phyloP scores from a whole-genome alignment of 23 tunicate genomes.

The Styela plicata region DNA sequence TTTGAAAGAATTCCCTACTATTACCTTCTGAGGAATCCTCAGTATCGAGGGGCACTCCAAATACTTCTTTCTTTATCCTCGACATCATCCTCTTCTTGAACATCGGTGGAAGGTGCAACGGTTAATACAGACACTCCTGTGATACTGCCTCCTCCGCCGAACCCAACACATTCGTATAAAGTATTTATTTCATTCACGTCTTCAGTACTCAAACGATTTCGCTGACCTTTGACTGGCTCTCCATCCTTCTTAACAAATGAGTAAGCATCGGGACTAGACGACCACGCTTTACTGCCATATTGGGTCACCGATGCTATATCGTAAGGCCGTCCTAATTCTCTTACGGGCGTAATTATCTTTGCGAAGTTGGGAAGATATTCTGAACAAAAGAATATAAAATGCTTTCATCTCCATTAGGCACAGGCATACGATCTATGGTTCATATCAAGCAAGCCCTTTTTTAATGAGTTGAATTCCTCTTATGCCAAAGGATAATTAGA shows the following conservation, averaged over 20 bases:
- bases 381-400: neutral
- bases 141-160: neutral
- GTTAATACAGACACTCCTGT: neutral
- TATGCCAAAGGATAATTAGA: too few relatives aligned
- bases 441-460: too few relatives aligned
- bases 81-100: neutral
- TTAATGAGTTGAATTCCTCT: too few relatives aligned
- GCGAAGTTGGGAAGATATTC: neutral
- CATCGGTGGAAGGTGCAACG: neutral
- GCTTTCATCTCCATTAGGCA: too few relatives aligned
- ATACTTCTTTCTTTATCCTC: neutral
- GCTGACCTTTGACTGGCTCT: neutral
- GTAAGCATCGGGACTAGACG: neutral
- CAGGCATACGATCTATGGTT: too few relatives aligned
- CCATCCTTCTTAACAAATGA: neutral
- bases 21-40: neutral
- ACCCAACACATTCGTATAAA: neutral
- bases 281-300: neutral
- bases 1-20: neutral
- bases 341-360: neutral
- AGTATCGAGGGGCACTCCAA: neutral
- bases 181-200: neutral
- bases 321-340: neutral
- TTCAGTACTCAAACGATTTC: neutral
- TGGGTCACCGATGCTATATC: conserved; percentile 5